phyloP scores from a whole-genome alignment of 2,888 invertebrate species.

The Aricia artaxerxes region DNA sequence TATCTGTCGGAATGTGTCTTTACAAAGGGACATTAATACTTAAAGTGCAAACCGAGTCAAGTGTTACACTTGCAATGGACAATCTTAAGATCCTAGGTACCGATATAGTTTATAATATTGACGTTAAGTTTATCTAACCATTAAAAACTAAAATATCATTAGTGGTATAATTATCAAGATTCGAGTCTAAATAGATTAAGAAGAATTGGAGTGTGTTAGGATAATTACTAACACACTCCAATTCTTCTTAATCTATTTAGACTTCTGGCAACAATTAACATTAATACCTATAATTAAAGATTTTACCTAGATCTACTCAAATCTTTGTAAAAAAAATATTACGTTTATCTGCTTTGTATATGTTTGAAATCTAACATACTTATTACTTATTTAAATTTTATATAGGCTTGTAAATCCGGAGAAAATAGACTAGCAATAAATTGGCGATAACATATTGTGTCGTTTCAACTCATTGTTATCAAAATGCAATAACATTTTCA shows the following conservation, averaged over 20 bases:
- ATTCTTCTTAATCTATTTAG: not conserved
- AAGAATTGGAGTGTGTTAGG: too few species aligned
- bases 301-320: not conserved
- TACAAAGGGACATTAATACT: conserved; percentile 36
- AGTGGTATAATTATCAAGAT: not conserved
- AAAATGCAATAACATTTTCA: conserved; percentile 6
- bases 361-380: not conserved
- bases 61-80: not conserved
- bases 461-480: not conserved
- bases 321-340: not conserved
- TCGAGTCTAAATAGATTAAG: not conserved
- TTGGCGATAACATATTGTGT: not conserved
- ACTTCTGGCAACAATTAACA: not conserved
- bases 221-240: not conserved
- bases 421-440: not conserved
- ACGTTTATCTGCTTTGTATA: too few species aligned
- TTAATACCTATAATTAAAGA: not conserved
- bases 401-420: not conserved
- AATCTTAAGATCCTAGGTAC: conserved; percentile 33
- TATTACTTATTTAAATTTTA: not conserved
- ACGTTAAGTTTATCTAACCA: not conserved
- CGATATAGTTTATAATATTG: not conserved
- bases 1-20: conserved; percentile 52
- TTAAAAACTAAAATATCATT: not conserved
- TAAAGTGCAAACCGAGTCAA: not conserved